Evolutionary conservation across 2,888 invertebrate species (phyloP), one percentile per base, ranked within the genome.

Genomic region (Metalampra italica): DNA sequence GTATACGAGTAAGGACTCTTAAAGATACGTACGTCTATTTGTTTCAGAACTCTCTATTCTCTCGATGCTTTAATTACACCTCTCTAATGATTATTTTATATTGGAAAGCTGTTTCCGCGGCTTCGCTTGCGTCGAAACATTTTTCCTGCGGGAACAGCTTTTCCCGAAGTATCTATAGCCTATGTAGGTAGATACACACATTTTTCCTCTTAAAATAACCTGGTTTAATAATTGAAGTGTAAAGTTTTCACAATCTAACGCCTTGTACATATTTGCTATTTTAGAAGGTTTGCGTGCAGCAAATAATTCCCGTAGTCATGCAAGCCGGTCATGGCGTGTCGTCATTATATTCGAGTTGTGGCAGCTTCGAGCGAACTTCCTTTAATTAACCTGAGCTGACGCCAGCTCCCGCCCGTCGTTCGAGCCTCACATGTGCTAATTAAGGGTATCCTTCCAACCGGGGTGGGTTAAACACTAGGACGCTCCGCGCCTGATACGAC

Each of bases 251-350:
- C 29, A 12, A n/a, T n/a, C 12, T 15, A 43, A 32, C 15, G 39
- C 39, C 32, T 30, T 11, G 14, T 29, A 29, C 3, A 34, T 11
- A 11, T 34, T 34, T 11, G 41, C 29, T n/a, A 8, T 30, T 32
- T 34, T 4, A 44, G 36, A 44, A 14, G n/a, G 46, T 54, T 72
- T 60, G 71, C 71, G 71, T 72, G 71, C 57, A 54, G 53, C 50
- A 49, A 55, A 66, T 65, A 65, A 69, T 67, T 67, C 61, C 47
- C 64, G 62, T 55, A 63, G 65, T 55, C 66, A 68, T 68, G 70
- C 71, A 58, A 66, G 49, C 53, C 38, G 29, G 22, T 14, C 36
- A 22, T 29, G 45, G 11, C 37, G 36, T 57, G 58, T 48, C 51
- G 61, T 59, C 58, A 36, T 43, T 43, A 43, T 43, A 22, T 29